Evolutionary conservation across 1,140 invertebrate genomes (phyloP).

Genomic region (Formica selysi): DNA sequence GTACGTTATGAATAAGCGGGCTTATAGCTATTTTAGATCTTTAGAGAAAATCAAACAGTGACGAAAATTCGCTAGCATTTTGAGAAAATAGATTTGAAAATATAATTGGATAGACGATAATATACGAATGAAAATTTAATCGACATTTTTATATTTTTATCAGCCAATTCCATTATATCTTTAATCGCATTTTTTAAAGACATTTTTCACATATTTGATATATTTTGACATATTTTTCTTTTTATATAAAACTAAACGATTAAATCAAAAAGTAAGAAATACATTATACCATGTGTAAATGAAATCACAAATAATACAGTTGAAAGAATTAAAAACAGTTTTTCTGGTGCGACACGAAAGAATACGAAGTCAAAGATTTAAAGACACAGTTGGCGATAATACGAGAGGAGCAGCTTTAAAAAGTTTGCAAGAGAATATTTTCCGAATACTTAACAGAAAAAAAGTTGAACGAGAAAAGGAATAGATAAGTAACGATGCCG

Average conservation of each 20-base stretch:
- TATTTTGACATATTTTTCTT: neutral
- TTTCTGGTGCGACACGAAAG: neutral
- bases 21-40: neutral
- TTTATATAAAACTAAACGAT: neutral
- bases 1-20: neutral
- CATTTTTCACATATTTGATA: neutral
- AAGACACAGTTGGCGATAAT: neutral
- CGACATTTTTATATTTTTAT: neutral
- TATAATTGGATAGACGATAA: neutral
- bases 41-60: neutral
- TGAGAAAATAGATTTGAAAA: conserved; percentile 1
- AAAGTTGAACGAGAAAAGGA: conserved; percentile 33
- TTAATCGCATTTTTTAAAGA: neutral
- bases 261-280: neutral
- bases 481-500: conserved; percentile 29
- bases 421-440: conserved; percentile 9
- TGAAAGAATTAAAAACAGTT: neutral
- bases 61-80: neutral
- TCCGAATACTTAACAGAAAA: conserved; percentile 20
- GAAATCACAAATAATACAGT: neutral
- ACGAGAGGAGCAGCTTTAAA: conserved; percentile 14
- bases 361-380: conserved; percentile 5
- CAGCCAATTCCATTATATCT: neutral
- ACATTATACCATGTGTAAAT: neutral
- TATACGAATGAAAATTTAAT: neutral